Evolutionary conservation across 2,113 vertebrate species (phyloP).

Genomic region (Eurystomus gularis): DNA sequence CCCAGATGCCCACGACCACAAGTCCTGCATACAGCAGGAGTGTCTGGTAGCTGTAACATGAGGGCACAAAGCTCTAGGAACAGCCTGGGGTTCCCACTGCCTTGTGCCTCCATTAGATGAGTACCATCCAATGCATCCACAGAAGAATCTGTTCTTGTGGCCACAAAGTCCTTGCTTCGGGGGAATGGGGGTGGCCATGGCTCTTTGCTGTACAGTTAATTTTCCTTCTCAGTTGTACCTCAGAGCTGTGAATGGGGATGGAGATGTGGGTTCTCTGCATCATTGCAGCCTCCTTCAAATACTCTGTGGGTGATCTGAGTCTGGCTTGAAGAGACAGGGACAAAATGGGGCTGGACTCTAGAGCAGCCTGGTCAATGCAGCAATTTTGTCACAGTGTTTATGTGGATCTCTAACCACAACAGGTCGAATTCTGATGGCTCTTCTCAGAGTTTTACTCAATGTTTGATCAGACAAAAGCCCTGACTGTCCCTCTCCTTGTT

Average conservation of each 20-base stretch:
- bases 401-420: not conserved
- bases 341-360: not conserved
- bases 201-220: not conserved
- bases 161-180: not conserved
- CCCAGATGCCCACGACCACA: fast-evolving
- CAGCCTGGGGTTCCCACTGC: not conserved
- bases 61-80: not conserved
- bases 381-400: not conserved
- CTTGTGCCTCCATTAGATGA: not conserved
- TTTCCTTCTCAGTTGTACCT: not conserved
- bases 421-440: not conserved
- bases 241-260: not conserved
- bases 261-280: not conserved
- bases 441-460: not conserved
- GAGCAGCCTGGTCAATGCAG: not conserved
- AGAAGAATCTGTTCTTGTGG: not conserved
- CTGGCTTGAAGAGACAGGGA: not conserved
- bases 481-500: not conserved
- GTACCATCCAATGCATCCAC: fast-evolving
- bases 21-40: not conserved
- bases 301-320: fast-evolving
- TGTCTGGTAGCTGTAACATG: not conserved
- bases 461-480: not conserved
- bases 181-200: not conserved
- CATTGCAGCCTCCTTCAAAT: not conserved